These are phyloP conservation scores for Acronicta leporina DNA, from an alignment of 2,888 invertebrate species.

Conservation along the genomic window DNA sequence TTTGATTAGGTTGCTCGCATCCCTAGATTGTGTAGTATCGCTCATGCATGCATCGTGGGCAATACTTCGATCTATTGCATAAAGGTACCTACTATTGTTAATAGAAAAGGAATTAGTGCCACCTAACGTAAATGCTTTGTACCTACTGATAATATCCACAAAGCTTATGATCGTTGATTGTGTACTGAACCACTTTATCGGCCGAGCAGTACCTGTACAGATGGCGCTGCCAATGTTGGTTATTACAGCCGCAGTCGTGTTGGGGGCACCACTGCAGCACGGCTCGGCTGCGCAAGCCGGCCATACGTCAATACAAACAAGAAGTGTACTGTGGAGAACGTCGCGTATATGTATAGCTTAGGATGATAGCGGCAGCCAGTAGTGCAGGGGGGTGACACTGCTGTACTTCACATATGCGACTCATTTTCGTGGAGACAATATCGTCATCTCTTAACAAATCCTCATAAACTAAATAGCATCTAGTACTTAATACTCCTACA, in stretches of 20 bases:
- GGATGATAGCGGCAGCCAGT: constrained; percentile 79
- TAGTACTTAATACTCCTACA: too few relatives aligned
- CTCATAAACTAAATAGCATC: too few relatives aligned
- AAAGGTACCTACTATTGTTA: too few relatives aligned
- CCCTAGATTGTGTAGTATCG: too few relatives aligned
- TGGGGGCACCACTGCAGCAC: constrained; percentile 61
- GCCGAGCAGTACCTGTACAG: constrained; percentile 42
- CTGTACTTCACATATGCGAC: too few relatives aligned
- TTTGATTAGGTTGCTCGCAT: too few relatives aligned
- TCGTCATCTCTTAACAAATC: too few relatives aligned
- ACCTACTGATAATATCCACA: constrained; percentile 15
- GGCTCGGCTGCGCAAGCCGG: constrained; percentile 72
- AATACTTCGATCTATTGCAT: too few relatives aligned
- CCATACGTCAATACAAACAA: constrained; percentile 86
- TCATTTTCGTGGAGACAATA: too few relatives aligned
- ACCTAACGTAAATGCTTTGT: constrained; percentile 38
- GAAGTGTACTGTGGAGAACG: constrained; percentile 74
- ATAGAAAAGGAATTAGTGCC: constrained; percentile 28
- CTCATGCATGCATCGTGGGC: too few relatives aligned
- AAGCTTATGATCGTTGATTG: constrained; percentile 4
- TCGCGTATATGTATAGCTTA: constrained; percentile 74
- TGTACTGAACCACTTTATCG: background rate
- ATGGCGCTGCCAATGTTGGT: constrained; percentile 54
- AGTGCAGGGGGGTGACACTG: too few relatives aligned
- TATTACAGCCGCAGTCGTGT: constrained; percentile 43